Evolutionary conservation across 2,113 vertebrate species (phyloP), one percentile per base, ranked within the genome.

Genomic region (Sturnira hondurensis): DNA sequence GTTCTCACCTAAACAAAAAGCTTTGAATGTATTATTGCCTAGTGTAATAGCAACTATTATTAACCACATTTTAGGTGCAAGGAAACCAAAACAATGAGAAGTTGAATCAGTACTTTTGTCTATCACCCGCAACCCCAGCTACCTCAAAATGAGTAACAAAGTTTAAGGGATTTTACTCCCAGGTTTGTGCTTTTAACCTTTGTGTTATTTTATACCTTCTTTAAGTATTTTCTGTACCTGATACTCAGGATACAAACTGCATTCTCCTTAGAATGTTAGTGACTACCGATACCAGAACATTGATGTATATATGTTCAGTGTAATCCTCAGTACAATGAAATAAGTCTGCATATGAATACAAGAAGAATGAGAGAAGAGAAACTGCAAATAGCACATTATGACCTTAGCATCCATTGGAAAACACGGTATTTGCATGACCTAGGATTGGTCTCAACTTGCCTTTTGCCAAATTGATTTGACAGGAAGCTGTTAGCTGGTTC

Each of bases 181-280:
- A 77, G 19, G 5, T 54, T 41, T 77, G 33, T 67, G 63, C 3
- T 68, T 15, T 78, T 67, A 70, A 63, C 43, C 12, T 0, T 4
- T 77, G 17, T 33, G 33, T 12, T 83, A 61, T 33, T 16, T 28
- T 82, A 15, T 56, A 10, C 11, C 43, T 89, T 74, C 41, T 73
- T 19, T 92, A 63, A 19, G 5, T 38, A 24, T 2, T n/a, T 65
- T 52, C 41, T 68, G 89, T 52, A 73, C 22, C 73, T 73, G 52
- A 56, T 38, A 84, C 93, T 97, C 11, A 68, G 12, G n/a, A 63
- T 36, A 88, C 76, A 97, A 86, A 70, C 33, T 88, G 0, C 4
- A 95, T 97, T 98, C 97, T 94, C 76, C 81, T 87, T 80, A 61
- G 28, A 74, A 87, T 61, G 26, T 83, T 80, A 56, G 1, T 80